Conservation (phyloP, 1,140 invertebrate species). For the Aphaenogaster rudis region DNA sequence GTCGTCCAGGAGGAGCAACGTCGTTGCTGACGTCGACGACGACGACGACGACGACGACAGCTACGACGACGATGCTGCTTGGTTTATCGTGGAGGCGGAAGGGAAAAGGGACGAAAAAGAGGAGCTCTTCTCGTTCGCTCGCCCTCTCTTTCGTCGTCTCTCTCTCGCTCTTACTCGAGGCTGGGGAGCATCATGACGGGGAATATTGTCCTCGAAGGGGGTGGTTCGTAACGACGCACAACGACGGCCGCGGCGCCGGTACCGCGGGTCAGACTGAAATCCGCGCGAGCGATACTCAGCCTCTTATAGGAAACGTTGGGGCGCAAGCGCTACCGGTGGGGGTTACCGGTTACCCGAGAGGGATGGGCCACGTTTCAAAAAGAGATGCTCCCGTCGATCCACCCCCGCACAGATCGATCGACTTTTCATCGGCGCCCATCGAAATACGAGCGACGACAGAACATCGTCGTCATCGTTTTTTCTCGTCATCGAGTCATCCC, state of each 20-base stretch:
- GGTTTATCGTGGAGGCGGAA: conserved; percentile 6
- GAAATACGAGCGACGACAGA: conserved; percentile 23
- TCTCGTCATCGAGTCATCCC: neutral
- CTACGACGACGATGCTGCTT: neutral
- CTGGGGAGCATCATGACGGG: conserved; percentile 58
- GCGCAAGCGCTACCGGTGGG: conserved; percentile 65
- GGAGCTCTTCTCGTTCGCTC: conserved; percentile 11
- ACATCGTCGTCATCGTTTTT: conserved; percentile 15
- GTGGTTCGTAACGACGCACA: neutral
- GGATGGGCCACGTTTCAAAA: conserved; percentile 73
- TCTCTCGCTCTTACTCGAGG: conserved; percentile 33
- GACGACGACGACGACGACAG: neutral
- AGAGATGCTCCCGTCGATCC: conserved; percentile 69
- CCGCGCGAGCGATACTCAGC: conserved; percentile 56
- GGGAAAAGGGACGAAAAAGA: conserved; percentile 21
- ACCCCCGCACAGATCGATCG: conserved; percentile 68
- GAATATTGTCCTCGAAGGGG: conserved; percentile 34
- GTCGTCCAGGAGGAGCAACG: conserved; percentile 64
- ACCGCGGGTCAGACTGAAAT: conserved; percentile 70
- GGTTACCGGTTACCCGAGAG: conserved; percentile 48
- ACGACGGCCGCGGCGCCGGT: conserved; percentile 55
- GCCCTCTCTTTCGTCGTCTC: neutral
- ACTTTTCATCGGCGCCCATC: conserved; percentile 66
- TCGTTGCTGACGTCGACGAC: conserved; percentile 66
- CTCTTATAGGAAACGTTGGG: conserved; percentile 58